Conservation (phyloP, 1,140 invertebrate species). For the Anastatus disparis region DNA sequence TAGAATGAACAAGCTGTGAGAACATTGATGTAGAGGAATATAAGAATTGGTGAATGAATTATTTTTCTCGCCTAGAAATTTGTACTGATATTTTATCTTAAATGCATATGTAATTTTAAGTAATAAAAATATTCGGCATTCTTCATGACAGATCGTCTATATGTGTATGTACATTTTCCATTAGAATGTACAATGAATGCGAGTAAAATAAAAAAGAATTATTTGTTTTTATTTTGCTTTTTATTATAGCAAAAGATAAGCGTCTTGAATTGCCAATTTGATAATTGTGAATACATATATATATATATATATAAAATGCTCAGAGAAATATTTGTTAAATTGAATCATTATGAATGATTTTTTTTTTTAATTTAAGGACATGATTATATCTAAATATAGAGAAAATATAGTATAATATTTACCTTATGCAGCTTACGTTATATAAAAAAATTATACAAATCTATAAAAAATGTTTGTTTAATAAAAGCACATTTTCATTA, state of each 20-base stretch:
- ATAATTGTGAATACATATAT: conserved; percentile 5
- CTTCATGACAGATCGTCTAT: not conserved
- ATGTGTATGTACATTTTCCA: not conserved
- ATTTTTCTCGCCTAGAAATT: conserved; percentile 20
- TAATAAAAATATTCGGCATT: conserved; percentile 12
- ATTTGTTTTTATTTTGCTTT: conserved; percentile 8
- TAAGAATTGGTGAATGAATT: not conserved
- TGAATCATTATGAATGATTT: not conserved
- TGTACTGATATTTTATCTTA: conserved; percentile 12
- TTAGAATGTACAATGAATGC: too few species aligned
- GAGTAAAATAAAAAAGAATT: too few species aligned
- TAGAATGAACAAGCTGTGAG: conserved; percentile 7
- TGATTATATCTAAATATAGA: not conserved
- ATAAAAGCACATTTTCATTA: conserved; percentile 1
- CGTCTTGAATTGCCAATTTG: not conserved
- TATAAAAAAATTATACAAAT: not conserved
- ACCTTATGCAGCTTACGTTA: not conserved
- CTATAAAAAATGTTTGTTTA: conserved; percentile 6
- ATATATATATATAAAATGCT: not conserved
- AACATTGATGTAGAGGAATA: not conserved
- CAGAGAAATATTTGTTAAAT: not conserved
- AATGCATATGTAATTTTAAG: conserved; percentile 25
- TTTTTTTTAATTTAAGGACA: not conserved
- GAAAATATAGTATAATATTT: not conserved
- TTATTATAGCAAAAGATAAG: not conserved